phyloP scores from a whole-genome alignment of 2,113 vertebrate genomes.

The Cinclus mexicanus region DNA sequence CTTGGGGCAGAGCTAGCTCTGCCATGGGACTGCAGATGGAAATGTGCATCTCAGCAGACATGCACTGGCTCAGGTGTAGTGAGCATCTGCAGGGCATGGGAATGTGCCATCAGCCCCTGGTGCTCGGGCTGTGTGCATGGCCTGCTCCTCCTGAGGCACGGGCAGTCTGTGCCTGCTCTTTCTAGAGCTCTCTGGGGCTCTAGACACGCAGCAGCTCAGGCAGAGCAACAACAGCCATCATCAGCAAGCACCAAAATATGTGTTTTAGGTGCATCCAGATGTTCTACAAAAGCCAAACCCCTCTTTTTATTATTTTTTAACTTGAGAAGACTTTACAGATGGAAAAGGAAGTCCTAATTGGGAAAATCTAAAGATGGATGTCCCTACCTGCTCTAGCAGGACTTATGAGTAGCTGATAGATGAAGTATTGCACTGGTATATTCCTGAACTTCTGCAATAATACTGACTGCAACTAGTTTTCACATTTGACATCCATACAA shows the following conservation, averaged over 20 bases:
- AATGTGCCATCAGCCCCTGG: fast-evolving
- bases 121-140: not conserved
- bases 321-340: not conserved
- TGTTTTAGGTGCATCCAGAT: not conserved
- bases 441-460: not conserved
- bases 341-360: not conserved
- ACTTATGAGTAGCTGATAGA: fast-evolving
- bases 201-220: not conserved
- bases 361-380: not conserved
- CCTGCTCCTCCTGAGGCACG: fast-evolving
- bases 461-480: not conserved
- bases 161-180: not conserved
- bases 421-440: not conserved
- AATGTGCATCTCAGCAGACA: fast-evolving
- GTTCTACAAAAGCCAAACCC: not conserved
- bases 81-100: fast-evolving
- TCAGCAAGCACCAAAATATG: not conserved
- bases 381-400: not conserved
- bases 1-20: not conserved
- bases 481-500: too few species aligned
- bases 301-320: not conserved
- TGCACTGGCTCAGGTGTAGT: fast-evolving
- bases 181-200: not conserved
- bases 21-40: fast-evolving
- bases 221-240: not conserved